phyloP scores from a whole-genome alignment of 2,113 vertebrate species.

The Capricornis sumatraensis region DNA sequence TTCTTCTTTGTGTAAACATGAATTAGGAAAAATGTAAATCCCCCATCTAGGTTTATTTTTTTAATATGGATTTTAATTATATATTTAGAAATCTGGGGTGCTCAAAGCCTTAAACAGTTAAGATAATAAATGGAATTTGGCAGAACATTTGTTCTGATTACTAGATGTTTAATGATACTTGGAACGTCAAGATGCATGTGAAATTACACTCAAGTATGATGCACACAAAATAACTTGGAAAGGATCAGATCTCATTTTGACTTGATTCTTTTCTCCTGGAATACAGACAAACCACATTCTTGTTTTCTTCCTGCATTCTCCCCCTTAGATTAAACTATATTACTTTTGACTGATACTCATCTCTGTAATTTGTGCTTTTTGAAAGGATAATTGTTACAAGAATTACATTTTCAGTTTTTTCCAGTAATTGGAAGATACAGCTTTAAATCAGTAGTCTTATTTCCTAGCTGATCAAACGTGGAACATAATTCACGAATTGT shows the following conservation, averaged over 20 bases:
- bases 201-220: constrained; percentile 48
- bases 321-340: constrained; percentile 43
- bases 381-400: constrained; percentile 54
- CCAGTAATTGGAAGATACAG: constrained; percentile 47
- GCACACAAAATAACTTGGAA: constrained; percentile 50
- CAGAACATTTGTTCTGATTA: constrained; percentile 67
- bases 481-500: constrained; percentile 22
- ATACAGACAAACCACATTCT: constrained; percentile 57
- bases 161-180: constrained; percentile 64
- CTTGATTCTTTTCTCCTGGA: constrained; percentile 62
- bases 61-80: constrained; percentile 50
- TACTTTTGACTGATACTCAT: constrained; percentile 55
- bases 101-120: constrained; percentile 67
- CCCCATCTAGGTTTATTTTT: constrained; percentile 63
- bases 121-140: constrained; percentile 60
- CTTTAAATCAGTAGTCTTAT: constrained; percentile 55
- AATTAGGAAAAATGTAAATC: constrained; percentile 60
- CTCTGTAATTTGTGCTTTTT: constrained; percentile 58
- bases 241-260: constrained; percentile 52
- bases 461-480: constrained; percentile 56
- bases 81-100: constrained; percentile 62
- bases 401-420: constrained; percentile 47
- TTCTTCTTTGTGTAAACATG: constrained; percentile 61
- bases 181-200: constrained; percentile 45
- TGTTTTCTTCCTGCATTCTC: not conserved